Evolutionary conservation across 2,113 vertebrate species (phyloP).

Genomic region (Psammodynastes pulverulentus): DNA sequence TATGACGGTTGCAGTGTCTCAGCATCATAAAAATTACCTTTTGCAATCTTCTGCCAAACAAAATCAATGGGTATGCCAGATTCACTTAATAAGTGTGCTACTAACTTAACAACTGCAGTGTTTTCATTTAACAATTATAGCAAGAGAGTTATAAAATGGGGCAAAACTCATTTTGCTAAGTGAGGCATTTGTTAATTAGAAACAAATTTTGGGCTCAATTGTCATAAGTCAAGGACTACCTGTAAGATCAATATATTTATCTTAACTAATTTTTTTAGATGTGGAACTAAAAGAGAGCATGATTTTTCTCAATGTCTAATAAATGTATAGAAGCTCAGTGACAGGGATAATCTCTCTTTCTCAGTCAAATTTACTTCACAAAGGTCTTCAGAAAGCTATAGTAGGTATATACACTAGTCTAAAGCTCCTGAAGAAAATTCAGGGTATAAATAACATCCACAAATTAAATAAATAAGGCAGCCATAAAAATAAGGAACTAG

Average conservation of each 20-base stretch:
- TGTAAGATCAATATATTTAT: not conserved
- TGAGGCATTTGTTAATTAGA: not conserved
- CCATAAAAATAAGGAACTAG: not conserved
- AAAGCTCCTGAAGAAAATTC: not conserved
- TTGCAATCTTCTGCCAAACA: not conserved
- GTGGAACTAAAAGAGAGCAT: not conserved
- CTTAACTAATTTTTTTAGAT: not conserved
- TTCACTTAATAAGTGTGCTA: not conserved
- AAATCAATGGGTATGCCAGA: not conserved
- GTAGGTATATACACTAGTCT: not conserved
- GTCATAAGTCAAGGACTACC: not conserved
- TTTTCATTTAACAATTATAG: not conserved
- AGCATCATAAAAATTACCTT: not conserved
- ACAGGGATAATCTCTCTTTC: not conserved
- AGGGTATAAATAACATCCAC: not conserved
- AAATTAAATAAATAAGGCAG: not conserved
- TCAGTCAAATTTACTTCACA: not conserved
- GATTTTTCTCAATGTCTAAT: not conserved
- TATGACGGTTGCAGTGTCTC: not conserved
- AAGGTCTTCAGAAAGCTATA: not conserved
- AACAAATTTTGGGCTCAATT: not conserved
- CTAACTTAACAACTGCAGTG: not conserved
- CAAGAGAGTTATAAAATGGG: not conserved
- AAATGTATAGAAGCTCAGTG: not conserved
- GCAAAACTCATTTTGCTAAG: not conserved